Percentiles rank a stretch among this genome's conserved stretches.
Conservation (phyloP, 2,113 vertebrate species). For the Apteryx owenii region DNA sequence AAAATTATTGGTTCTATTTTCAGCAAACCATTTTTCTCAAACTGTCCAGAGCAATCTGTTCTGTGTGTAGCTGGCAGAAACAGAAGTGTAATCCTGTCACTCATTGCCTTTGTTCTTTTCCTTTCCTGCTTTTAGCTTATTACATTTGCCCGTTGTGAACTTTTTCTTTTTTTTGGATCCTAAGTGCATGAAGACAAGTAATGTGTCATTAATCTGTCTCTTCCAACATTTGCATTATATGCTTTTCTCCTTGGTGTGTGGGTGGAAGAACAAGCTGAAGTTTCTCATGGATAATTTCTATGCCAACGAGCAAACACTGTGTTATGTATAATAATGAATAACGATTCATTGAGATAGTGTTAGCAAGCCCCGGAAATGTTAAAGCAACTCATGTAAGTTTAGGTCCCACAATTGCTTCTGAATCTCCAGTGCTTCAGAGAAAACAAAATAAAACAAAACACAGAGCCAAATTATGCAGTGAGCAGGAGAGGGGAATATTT, state of each 20-base stretch:
- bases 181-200: background rate
- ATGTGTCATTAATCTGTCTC: slow-evolving; percentile 1
- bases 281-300: slow-evolving; percentile 16
- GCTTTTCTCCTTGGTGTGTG: background rate
- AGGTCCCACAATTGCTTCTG: background rate
- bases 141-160: background rate
- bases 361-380: background rate
- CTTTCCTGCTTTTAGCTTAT: background rate
- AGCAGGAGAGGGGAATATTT: background rate
- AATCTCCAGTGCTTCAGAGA: background rate
- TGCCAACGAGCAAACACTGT: slow-evolving; percentile 42
- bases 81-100: background rate
- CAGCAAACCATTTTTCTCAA: background rate
- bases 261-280: slow-evolving; percentile 5
- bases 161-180: background rate
- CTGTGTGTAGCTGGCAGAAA: background rate
- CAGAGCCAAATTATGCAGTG: background rate
- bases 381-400: background rate
- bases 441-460: background rate
- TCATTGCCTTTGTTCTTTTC: background rate
- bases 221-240: slow-evolving; percentile 29
- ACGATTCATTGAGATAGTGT: background rate
- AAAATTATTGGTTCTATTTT: background rate
- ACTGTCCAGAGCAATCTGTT: background rate
- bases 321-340: background rate